Conservation (phyloP, 2,113 vertebrate species). For the Oncorhynchus keta region DNA sequence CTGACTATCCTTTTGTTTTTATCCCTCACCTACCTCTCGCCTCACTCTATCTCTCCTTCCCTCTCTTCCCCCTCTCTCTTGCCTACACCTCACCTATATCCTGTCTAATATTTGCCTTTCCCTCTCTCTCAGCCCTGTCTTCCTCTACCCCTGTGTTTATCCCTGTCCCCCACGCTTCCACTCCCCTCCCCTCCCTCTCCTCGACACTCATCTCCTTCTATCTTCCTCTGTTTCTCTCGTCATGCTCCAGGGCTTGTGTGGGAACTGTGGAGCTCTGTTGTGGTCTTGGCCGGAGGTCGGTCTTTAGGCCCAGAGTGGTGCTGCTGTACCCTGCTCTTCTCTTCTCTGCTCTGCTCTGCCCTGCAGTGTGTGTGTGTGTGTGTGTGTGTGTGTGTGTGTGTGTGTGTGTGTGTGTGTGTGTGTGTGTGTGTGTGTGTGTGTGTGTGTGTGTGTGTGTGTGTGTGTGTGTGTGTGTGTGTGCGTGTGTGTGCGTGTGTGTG, state of each 20-base stretch:
- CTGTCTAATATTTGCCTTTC: conserved; percentile 8
- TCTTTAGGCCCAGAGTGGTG: conserved; percentile 51
- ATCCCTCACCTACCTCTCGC: conserved; percentile 24
- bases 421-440: no score
- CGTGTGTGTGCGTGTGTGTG: no score
- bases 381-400: no score
- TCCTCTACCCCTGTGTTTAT: no score
- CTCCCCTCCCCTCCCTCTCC: no score
- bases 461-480: no score
- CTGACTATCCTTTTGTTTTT: background rate
- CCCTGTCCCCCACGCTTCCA: background rate
- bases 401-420: no score
- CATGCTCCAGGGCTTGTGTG: conserved; percentile 58
- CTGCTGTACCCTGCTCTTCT: conserved; percentile 25
- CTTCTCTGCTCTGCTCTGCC: no score
- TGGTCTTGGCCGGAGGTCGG: conserved; percentile 53
- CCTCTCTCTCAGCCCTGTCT: no score
- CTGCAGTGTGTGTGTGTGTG: no score
- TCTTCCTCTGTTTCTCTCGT: background rate
- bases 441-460: no score
- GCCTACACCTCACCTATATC: background rate
- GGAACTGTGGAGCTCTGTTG: conserved; percentile 53
- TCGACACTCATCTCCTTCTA: no score
- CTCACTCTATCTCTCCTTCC: conserved; percentile 10
- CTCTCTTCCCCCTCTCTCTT: background rate